Percentiles rank a stretch among this genome's conserved stretches.
These are phyloP conservation scores for Procambarus virginalis DNA, from an alignment of 1,140 invertebrate species.

Conservation along the genomic window DNA sequence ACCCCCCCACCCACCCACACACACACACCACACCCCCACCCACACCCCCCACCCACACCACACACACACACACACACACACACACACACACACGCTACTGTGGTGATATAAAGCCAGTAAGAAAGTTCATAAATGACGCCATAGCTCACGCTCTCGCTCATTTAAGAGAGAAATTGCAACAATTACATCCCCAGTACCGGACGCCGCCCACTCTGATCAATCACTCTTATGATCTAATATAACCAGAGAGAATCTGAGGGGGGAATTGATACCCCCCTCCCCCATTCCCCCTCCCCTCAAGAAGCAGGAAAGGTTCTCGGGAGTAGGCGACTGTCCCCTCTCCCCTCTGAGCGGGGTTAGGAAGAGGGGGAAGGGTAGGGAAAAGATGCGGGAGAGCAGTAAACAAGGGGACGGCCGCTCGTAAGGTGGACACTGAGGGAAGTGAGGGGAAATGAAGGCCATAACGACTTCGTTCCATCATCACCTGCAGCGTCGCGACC, in stretches of 20 bases:
- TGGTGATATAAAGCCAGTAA: constrained; percentile 36
- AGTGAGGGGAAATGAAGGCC: constrained; percentile 54
- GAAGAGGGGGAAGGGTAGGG: neutral
- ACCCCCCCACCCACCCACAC: too few species aligned
- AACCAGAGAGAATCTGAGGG: constrained; percentile 11
- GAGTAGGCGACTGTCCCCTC: too few species aligned
- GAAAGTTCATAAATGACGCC: constrained; percentile 55
- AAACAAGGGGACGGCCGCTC: neutral
- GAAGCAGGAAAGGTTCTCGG: too few species aligned
- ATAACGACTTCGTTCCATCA: constrained; percentile 47
- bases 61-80: constrained; percentile 14
- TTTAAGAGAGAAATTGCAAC: constrained; percentile 58
- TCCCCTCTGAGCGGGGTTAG: too few species aligned
- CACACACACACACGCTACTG: neutral
- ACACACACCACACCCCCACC: too few species aligned
- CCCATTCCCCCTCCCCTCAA: neutral
- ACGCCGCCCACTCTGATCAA: constrained; percentile 22
- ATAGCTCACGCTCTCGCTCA: constrained; percentile 32
- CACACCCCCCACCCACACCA: too few species aligned
- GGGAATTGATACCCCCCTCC: neutral
- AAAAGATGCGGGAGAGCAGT: neutral
- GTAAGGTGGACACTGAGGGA: constrained; percentile 46
- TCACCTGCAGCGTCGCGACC: constrained; percentile 50
- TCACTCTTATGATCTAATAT: constrained; percentile 44
- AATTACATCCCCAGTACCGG: constrained; percentile 28